Percentiles rank a stretch among this genome's conserved stretches.
Conservation (phyloP, 64 coral and sea anemone species). For the Montipora sp. region DNA sequence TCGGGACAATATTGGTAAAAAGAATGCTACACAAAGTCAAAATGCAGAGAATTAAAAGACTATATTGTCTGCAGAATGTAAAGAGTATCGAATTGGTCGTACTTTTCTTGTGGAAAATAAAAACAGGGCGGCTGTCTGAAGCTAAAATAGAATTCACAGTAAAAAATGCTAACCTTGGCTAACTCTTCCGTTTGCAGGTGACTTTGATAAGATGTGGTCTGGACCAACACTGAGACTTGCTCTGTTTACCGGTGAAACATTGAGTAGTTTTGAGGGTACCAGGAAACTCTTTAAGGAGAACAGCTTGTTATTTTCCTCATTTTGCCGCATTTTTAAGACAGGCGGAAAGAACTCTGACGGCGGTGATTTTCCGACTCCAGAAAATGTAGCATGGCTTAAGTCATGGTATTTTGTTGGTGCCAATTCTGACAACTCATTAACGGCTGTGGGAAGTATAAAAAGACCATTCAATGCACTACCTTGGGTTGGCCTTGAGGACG, state of each 20-base stretch:
- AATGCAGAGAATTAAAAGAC: too few relatives aligned
- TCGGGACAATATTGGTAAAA: too few relatives aligned
- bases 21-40: too few relatives aligned
- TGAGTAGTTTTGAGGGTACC: slow-evolving; percentile 26
- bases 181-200: slow-evolving; percentile 1
- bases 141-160: background rate
- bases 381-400: slow-evolving; percentile 10
- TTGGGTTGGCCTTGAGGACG: background rate
- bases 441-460: slow-evolving; percentile 11
- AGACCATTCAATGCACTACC: slow-evolving; percentile 1
- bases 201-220: background rate
- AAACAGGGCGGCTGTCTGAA: background rate
- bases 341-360: slow-evolving; percentile 29
- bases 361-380: slow-evolving; percentile 9
- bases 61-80: too few relatives aligned
- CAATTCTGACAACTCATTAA: slow-evolving; percentile 10
- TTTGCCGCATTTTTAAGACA: background rate
- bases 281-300: slow-evolving; percentile 52
- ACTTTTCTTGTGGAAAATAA: too few relatives aligned
- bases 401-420: slow-evolving; percentile 36
- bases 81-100: too few relatives aligned
- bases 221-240: background rate
- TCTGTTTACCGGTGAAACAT: slow-evolving; percentile 36
- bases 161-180: slow-evolving; percentile 5
- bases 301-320: slow-evolving; percentile 11